Conservation (phyloP, 2,797 vertebrate species). For the Octomys mimax region DNA sequence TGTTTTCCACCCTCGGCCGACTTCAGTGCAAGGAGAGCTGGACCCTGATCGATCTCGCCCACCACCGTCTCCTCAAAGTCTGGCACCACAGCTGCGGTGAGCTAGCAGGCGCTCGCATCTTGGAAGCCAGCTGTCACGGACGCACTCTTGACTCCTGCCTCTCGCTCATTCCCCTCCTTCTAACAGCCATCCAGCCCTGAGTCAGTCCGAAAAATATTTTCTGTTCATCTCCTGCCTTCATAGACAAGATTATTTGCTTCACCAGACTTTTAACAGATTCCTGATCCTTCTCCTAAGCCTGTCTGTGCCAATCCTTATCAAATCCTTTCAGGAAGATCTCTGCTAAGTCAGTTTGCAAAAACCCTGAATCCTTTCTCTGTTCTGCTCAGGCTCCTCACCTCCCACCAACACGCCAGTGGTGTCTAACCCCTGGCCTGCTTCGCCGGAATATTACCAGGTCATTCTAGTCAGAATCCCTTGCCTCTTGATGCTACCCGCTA, state of each 20-base stretch:
- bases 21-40: not conserved
- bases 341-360: not conserved
- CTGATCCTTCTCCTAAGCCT: not conserved
- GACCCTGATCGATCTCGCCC: not conserved
- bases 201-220: not conserved
- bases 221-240: not conserved
- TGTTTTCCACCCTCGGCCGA: not conserved
- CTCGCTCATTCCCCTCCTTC: not conserved
- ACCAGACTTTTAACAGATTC: not conserved
- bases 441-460: not conserved
- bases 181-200: not conserved
- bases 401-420: not conserved
- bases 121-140: not conserved
- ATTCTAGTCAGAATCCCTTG: not conserved
- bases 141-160: not conserved
- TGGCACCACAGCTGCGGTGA: rapidly evolving
- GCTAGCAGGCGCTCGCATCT: not conserved
- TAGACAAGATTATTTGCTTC: not conserved
- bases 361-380: not conserved
- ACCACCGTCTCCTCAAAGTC: not conserved
- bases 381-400: not conserved
- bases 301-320: not conserved
- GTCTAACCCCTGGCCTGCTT: not conserved
- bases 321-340: not conserved
- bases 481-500: not conserved